These are phyloP conservation scores for Xiphorhynchus elegans DNA, from an alignment of 2,113 vertebrate genomes.

Conservation along the genomic window DNA sequence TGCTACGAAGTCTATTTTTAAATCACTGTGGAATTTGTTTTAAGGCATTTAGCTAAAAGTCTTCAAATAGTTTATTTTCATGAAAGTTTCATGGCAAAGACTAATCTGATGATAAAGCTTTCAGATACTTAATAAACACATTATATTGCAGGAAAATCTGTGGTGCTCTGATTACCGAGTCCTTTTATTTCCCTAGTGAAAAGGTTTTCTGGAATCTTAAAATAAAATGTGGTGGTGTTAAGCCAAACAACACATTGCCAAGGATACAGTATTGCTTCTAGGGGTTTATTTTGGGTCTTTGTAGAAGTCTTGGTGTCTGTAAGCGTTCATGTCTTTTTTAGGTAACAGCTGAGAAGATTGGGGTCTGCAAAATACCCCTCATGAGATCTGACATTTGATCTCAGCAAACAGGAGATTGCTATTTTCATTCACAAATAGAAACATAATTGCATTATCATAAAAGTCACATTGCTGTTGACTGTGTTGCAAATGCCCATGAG, in stretches of 20 bases:
- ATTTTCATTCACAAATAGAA: slow-evolving; percentile 13
- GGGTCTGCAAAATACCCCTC: background rate
- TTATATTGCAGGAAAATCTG: background rate
- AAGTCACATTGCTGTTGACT: background rate
- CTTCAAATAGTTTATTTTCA: background rate
- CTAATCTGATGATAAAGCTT: background rate
- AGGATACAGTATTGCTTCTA: background rate
- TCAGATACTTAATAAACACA: background rate
- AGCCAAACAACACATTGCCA: background rate
- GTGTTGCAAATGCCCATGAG: background rate
- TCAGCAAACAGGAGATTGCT: background rate
- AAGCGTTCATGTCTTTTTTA: background rate
- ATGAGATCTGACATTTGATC: background rate
- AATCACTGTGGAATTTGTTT: background rate
- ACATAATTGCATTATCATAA: slow-evolving; percentile 24
- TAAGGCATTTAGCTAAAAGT: background rate
- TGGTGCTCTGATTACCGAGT: background rate
- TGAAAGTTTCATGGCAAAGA: background rate
- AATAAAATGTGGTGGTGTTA: background rate
- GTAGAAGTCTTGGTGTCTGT: background rate
- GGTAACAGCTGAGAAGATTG: background rate
- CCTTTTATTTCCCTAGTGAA: background rate
- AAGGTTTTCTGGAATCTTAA: background rate
- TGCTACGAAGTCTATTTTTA: background rate
- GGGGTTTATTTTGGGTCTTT: background rate